Evolutionary conservation across 2,888 invertebrate genomes (phyloP).

Genomic region (Linnaemya vulpina): DNA sequence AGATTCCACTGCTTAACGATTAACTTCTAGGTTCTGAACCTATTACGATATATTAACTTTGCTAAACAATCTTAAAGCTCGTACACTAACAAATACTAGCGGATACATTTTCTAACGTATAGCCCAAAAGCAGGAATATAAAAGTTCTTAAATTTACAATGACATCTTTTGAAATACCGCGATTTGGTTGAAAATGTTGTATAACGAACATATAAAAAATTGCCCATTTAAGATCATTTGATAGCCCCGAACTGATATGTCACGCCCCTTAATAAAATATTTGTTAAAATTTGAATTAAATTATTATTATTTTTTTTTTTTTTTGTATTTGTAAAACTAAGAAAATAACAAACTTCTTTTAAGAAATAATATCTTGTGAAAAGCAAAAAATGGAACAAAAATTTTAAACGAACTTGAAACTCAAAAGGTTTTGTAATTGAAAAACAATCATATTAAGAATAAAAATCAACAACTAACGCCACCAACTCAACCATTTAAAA

Average conservation of each 20-base stretch:
- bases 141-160: too few relatives aligned
- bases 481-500: constrained; percentile 58
- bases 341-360: background rate
- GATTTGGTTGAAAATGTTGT: too few relatives aligned
- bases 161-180: too few relatives aligned
- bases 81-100: too few relatives aligned
- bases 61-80: too few relatives aligned
- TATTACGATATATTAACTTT: background rate
- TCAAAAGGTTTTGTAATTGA: constrained; percentile 71
- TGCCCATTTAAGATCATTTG: too few relatives aligned
- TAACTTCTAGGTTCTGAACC: too few relatives aligned
- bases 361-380: constrained; percentile 14
- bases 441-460: constrained; percentile 69
- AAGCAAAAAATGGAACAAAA: constrained; percentile 47
- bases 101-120: too few relatives aligned
- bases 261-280: background rate
- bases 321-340: too few relatives aligned
- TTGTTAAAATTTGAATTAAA: background rate
- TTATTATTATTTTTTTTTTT: background rate
- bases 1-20: too few relatives aligned
- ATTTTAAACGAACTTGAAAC: constrained; percentile 51
- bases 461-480: constrained; percentile 61
- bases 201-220: too few relatives aligned
- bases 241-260: background rate
- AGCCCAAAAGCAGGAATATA: too few relatives aligned